Evolutionary conservation across 1,140 invertebrate genomes (phyloP), one percentile per base, ranked within the genome.

Genomic region (Coelopa frigida): DNA sequence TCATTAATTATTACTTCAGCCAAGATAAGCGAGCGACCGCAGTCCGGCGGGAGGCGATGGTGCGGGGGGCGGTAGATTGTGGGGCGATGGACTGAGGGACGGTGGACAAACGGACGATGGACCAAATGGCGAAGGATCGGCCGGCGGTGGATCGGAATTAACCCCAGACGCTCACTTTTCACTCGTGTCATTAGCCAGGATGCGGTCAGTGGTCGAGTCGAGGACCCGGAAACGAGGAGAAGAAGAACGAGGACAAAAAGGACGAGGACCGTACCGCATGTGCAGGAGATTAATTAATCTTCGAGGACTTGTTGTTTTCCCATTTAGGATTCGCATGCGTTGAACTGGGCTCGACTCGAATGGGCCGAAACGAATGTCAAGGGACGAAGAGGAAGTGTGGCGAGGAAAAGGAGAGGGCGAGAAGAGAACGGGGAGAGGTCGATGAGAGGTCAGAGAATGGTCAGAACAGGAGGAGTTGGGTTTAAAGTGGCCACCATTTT

Each of bases 1-100:
- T 66, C 62, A 66, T 66, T 66, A 66, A 66, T 66, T 66, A 66
- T 66, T 66, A 65, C 63, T 66, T 62, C 58, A 61, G 61, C 18
- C 33, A 35, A 40, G 32, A 29, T 43, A 43, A 43, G 41, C 41
- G 41, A n/a, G n/a, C n/a, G n/a, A n/a, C n/a, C n/a, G n/a, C n/a
- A n/a, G n/a, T n/a, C 41, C 41, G 33, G 23, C 33, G 31, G 27
- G 33, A 24, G 31, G 27, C 20, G 41, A 26, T 43, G 33, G 33
- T 43, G 23, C 31, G 41, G 31, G 41, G 31, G 17, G 26, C 7
- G n/a, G n/a, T 38, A 21, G 36, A 45, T 36, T 32, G n/a, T 14
- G 5, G 35, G n/a, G 44, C 14, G 27, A 23, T 22, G 22, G 15
- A 22, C 53, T 54, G 58, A 58, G 56, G 61, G 61, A 65, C n/a